Evolutionary conservation across 2,113 vertebrate species (phyloP).

Genomic region (Albula glossodonta): DNA sequence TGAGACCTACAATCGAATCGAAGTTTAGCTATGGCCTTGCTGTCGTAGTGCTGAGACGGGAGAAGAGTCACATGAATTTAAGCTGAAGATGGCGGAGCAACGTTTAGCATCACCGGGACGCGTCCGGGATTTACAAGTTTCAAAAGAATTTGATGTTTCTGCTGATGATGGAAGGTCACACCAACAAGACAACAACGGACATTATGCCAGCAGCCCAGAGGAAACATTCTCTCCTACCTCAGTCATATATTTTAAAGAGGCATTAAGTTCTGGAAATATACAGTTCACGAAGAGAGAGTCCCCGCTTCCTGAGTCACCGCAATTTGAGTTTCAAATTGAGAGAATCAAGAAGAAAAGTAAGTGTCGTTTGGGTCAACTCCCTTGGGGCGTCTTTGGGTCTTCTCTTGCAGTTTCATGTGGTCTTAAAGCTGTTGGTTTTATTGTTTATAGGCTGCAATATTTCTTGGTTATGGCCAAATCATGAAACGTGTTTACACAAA

Average conservation of each 20-base stretch:
- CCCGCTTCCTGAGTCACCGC: constrained; percentile 45
- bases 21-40: constrained; percentile 1
- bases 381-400: neutral
- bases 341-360: constrained; percentile 66
- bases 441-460: neutral
- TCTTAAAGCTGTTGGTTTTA: neutral
- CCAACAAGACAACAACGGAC: constrained; percentile 61
- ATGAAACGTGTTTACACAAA: neutral
- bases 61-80: constrained; percentile 51
- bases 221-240: constrained; percentile 73
- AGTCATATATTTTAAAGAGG: constrained; percentile 77
- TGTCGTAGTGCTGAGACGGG: constrained; percentile 12
- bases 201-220: constrained; percentile 58
- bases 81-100: constrained; percentile 59
- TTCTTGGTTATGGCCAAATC: neutral
- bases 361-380: constrained; percentile 32
- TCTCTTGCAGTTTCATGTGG: neutral
- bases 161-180: constrained; percentile 22
- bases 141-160: constrained; percentile 39
- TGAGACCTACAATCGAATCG: neutral
- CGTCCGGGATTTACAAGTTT: constrained; percentile 36
- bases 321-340: constrained; percentile 68
- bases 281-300: constrained; percentile 46
- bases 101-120: constrained; percentile 15
- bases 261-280: constrained; percentile 61